Evolutionary conservation across 2,888 invertebrate species (phyloP).

Genomic region (Boloria euphrosyne): DNA sequence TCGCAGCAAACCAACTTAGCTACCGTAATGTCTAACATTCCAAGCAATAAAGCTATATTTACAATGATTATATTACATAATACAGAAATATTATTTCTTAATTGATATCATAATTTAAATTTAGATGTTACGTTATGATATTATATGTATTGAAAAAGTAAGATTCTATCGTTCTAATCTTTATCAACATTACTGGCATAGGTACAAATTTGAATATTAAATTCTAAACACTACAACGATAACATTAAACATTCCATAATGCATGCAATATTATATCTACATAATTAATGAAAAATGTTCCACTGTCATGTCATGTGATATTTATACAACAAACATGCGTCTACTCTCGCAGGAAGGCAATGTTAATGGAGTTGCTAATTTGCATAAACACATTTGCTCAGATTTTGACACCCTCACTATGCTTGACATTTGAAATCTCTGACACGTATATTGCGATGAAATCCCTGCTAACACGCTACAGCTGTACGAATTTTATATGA

Average conservation of each 20-base stretch:
- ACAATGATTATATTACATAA: neutral
- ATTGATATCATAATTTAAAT: too few relatives aligned
- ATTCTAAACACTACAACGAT: neutral
- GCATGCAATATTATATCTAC: conserved; percentile 34
- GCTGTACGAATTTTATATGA: conserved; percentile 19
- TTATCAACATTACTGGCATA: too few relatives aligned
- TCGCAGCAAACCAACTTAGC: conserved; percentile 54
- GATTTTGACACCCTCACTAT: conserved; percentile 74
- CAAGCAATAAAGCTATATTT: conserved; percentile 20
- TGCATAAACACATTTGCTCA: conserved; percentile 78
- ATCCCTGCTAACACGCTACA: conserved; percentile 22
- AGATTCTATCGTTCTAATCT: neutral
- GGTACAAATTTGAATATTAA: neutral
- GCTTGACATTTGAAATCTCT: conserved; percentile 71
- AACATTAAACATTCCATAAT: conserved; percentile 5
- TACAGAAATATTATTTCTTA: too few relatives aligned
- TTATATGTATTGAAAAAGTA: too few relatives aligned
- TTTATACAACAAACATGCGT: conserved; percentile 63
- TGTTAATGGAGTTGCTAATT: conserved; percentile 77
- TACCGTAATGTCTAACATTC: conserved; percentile 50
- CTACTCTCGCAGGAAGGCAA: conserved; percentile 53
- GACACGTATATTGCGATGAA: conserved; percentile 47
- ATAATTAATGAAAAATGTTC: conserved; percentile 40
- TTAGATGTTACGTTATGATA: too few relatives aligned
- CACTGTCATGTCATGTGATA: conserved; percentile 45